phyloP scores from a whole-genome alignment of 2,797 vertebrate species.

The Rhincodon typus region DNA sequence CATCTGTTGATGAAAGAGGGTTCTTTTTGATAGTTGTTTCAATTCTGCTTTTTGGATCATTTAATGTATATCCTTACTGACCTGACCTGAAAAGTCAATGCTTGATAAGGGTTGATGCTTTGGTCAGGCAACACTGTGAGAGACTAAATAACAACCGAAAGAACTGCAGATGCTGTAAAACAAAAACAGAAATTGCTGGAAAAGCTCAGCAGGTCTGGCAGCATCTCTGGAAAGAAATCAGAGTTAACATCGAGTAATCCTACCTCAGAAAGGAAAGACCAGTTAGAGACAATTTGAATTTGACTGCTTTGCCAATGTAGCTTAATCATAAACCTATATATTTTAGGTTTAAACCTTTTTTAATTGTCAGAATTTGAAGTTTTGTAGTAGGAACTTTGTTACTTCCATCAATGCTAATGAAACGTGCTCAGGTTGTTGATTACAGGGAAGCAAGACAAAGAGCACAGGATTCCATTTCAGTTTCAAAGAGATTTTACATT shows the following conservation, averaged over 20 bases:
- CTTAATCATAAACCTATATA: background rate
- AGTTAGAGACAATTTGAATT: background rate
- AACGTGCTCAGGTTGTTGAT: background rate
- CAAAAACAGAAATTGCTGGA: no score
- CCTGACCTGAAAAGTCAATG: background rate
- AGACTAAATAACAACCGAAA: no score
- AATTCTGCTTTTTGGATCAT: background rate
- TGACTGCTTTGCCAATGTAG: background rate
- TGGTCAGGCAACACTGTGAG: background rate
- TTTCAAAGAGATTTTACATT: background rate
- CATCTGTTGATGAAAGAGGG: background rate
- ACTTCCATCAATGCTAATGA: background rate
- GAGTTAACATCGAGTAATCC: no score
- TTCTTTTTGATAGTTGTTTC: background rate
- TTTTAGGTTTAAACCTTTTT: background rate
- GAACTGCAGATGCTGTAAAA: no score
- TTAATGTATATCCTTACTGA: background rate
- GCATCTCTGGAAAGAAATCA: no score
- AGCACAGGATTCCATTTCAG: background rate
- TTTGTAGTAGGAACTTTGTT: background rate
- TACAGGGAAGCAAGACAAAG: background rate
- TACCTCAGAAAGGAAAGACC: background rate
- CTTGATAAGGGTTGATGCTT: background rate
- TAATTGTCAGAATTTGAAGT: background rate
- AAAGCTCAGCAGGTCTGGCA: no score